phyloP scores from a whole-genome alignment of 2,797 vertebrate species.

The Poeciliopsis gracilis region DNA sequence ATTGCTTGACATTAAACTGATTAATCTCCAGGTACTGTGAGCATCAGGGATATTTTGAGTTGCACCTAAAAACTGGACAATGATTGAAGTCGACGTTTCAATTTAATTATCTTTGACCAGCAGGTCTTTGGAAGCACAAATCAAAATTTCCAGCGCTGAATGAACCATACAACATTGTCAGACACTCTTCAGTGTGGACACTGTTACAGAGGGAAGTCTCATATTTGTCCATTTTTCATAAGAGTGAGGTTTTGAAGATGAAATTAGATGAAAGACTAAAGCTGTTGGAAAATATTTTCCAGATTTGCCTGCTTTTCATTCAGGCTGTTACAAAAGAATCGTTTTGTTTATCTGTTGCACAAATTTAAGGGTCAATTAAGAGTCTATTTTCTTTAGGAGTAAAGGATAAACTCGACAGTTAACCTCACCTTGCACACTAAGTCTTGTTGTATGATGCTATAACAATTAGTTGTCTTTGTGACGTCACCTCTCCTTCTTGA shows the following conservation, averaged over 20 bases:
- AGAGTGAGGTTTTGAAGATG: background rate
- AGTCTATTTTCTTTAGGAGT: background rate
- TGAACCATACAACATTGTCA: background rate
- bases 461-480: background rate
- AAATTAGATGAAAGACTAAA: background rate
- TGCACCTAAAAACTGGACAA: background rate
- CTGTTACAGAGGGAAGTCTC: background rate
- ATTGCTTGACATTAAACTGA: background rate
- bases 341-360: background rate
- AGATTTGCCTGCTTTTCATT: background rate
- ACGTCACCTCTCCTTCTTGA: background rate
- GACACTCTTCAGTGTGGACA: background rate
- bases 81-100: background rate
- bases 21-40: slow-evolving; percentile 30
- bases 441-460: background rate
- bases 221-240: background rate
- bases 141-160: background rate
- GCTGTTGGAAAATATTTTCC: background rate
- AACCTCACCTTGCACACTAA: background rate
- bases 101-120: background rate
- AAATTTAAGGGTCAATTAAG: background rate
- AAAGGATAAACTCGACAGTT: background rate
- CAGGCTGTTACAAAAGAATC: background rate
- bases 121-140: background rate
- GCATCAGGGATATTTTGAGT: slow-evolving; percentile 46